Evolutionary conservation across 2,888 invertebrate genomes (phyloP).

Genomic region (Euspilapteryx auroguttella): DNA sequence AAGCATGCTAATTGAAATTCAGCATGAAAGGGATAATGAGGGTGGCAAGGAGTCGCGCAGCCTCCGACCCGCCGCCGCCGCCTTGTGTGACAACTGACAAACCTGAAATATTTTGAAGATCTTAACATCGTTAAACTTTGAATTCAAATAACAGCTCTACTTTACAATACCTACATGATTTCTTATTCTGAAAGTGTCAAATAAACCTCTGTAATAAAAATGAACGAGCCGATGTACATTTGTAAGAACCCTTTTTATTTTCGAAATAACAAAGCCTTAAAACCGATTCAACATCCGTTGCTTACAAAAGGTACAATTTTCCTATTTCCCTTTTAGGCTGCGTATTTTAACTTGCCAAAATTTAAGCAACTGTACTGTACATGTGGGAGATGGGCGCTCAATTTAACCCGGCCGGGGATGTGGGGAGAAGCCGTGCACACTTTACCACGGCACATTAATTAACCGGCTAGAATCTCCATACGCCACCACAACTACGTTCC

Average conservation of each 20-base stretch:
- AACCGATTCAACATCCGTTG: too few species aligned
- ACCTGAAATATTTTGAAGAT: constrained; percentile 18
- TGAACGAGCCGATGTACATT: too few species aligned
- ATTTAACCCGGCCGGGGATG: constrained; percentile 41
- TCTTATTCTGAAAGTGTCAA: too few species aligned
- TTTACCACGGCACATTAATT: constrained; percentile 56
- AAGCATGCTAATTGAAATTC: constrained; percentile 58
- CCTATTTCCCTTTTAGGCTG: too few species aligned
- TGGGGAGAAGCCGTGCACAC: constrained; percentile 39
- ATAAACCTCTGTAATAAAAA: too few species aligned
- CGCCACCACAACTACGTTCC: constrained; percentile 41
- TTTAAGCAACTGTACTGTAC: constrained; percentile 38
- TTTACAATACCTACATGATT: too few species aligned
- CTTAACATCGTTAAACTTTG: too few species aligned
- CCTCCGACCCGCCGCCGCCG: constrained; percentile 23
- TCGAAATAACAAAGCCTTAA: too few species aligned
- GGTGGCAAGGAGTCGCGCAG: constrained; percentile 11
- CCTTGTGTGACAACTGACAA: constrained; percentile 11
- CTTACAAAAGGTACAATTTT: too few species aligned
- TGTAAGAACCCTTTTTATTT: too few species aligned
- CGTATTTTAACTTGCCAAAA: constrained; percentile 40
- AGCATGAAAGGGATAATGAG: constrained; percentile 60
- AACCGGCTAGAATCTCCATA: constrained; percentile 53
- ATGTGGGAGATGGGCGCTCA: constrained; percentile 46
- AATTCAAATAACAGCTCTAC: too few species aligned